These are phyloP conservation scores for Tetramorium bicarinatum DNA, from an alignment of 2,888 invertebrate genomes.

Conservation along the genomic window DNA sequence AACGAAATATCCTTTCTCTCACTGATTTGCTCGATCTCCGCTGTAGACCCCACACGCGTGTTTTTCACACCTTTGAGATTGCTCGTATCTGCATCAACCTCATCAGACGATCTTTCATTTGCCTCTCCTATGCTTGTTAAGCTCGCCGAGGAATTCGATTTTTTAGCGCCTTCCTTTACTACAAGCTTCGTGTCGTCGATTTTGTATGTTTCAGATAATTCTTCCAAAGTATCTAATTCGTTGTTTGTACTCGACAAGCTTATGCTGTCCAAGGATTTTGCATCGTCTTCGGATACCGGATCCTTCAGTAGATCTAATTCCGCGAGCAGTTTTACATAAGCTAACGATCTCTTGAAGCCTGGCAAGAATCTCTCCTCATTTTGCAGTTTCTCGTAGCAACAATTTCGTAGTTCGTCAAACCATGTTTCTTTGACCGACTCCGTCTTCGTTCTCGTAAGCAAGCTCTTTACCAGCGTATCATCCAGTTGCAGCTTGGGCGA, in stretches of 20 bases:
- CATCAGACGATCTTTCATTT: constrained; percentile 66
- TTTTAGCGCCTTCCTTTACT: constrained; percentile 70
- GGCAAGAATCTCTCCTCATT: constrained; percentile 89
- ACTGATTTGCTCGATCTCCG: constrained; percentile 73
- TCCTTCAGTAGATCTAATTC: constrained; percentile 91
- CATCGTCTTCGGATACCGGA: constrained; percentile 88
- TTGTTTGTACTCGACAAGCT: constrained; percentile 87
- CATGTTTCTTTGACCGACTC: constrained; percentile 90
- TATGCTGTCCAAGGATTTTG: constrained; percentile 88
- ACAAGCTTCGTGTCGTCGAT: constrained; percentile 63
- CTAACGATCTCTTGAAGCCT: constrained; percentile 89
- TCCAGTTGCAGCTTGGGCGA: constrained; percentile 89
- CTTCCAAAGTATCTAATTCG: constrained; percentile 81
- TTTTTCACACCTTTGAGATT: constrained; percentile 67
- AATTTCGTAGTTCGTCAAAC: constrained; percentile 94
- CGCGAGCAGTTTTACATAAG: constrained; percentile 91
- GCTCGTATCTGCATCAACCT: constrained; percentile 65
- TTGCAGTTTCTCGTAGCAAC: constrained; percentile 89
- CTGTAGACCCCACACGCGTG: constrained; percentile 71
- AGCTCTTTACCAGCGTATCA: constrained; percentile 88
- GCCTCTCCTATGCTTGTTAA: constrained; percentile 74
- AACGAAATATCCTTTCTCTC: constrained; percentile 79
- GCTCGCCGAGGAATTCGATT: constrained; percentile 77
- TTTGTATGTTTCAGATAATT: constrained; percentile 74
- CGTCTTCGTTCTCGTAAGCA: constrained; percentile 89